A percentile compares a stretch with the other conserved stretches of the same genome.
Evolutionary conservation across 2,113 vertebrate genomes (phyloP).

Genomic region (Lasiurus cinereus): DNA sequence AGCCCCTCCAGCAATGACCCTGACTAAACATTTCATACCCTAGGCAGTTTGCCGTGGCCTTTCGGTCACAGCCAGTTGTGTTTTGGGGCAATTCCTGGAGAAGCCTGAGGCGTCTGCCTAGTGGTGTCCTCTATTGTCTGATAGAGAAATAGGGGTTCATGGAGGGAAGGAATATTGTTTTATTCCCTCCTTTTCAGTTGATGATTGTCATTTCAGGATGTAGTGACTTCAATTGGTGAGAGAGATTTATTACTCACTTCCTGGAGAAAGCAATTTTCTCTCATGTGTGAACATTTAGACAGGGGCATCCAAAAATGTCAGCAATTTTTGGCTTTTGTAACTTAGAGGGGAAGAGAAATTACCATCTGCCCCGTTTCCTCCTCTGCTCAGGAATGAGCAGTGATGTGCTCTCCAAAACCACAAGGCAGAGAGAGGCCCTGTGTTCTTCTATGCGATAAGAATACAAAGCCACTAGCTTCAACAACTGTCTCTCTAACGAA

Average conservation of each 20-base stretch:
- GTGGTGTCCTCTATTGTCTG: neutral
- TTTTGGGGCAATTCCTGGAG: neutral
- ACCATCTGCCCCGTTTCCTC: neutral
- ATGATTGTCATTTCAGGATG: constrained; percentile 32
- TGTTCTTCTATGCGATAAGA: neutral
- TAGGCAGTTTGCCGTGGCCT: neutral
- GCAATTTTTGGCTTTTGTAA: constrained; percentile 12
- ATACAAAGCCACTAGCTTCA: neutral
- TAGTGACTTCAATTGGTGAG: constrained; percentile 47
- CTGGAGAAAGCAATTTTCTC: constrained; percentile 63
- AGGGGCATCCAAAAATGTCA: constrained; percentile 48
- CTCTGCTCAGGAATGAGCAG: neutral
- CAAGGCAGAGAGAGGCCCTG: neutral
- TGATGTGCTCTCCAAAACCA: neutral
- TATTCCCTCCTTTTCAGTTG: constrained; percentile 23
- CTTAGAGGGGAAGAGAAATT: constrained; percentile 50
- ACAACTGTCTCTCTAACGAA: neutral
- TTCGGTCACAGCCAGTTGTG: neutral
- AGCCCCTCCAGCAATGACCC: neutral
- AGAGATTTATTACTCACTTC: constrained; percentile 70
- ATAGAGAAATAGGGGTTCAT: neutral
- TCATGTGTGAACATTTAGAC: constrained; percentile 62
- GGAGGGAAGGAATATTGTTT: neutral
- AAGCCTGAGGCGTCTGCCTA: neutral
- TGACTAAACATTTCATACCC: neutral